A percentile compares a stretch with the other conserved stretches of the same genome.
These are phyloP conservation scores for Theristus sp. DNA, from an alignment of 2,888 invertebrate genomes.

Conservation along the genomic window DNA sequence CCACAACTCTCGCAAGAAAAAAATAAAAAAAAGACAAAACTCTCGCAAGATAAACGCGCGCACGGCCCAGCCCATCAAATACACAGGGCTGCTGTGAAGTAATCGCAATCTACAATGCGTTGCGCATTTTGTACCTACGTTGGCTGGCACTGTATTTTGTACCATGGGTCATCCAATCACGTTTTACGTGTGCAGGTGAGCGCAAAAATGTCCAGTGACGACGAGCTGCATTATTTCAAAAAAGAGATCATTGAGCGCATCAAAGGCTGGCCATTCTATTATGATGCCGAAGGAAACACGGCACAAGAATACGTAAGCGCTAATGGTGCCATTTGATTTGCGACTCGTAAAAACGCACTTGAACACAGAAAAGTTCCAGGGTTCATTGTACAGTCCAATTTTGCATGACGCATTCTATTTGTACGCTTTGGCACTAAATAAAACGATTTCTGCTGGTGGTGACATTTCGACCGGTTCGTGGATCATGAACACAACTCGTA, in stretches of 20 bases:
- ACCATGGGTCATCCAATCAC: no score
- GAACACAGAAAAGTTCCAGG: slow-evolving; percentile 1
- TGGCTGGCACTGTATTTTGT: no score
- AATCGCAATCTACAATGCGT: no score
- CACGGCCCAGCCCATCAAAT: no score
- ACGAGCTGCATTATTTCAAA: slow-evolving; percentile 7
- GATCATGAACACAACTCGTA: background rate
- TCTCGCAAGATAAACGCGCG: no score
- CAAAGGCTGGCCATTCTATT: slow-evolving; percentile 3
- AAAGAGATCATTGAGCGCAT: slow-evolving; percentile 3
- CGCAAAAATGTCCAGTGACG: slow-evolving; percentile 1
- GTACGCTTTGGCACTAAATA: background rate
- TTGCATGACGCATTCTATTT: slow-evolving; percentile 5
- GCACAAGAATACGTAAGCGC: background rate
- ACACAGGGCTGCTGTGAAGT: background rate
- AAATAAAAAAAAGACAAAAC: no score
- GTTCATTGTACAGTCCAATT: slow-evolving; percentile 5
- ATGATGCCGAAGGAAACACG: background rate
- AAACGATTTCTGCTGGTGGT: background rate
- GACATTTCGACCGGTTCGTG: background rate
- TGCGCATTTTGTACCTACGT: no score
- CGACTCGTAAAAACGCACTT: background rate
- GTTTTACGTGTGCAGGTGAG: slow-evolving; percentile 1
- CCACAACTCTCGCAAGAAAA: no score
- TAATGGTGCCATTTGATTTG: no score